These are phyloP conservation scores for Mormyrops boulengeri DNA, from an alignment of 2,797 vertebrate genomes.

Conservation along the genomic window DNA sequence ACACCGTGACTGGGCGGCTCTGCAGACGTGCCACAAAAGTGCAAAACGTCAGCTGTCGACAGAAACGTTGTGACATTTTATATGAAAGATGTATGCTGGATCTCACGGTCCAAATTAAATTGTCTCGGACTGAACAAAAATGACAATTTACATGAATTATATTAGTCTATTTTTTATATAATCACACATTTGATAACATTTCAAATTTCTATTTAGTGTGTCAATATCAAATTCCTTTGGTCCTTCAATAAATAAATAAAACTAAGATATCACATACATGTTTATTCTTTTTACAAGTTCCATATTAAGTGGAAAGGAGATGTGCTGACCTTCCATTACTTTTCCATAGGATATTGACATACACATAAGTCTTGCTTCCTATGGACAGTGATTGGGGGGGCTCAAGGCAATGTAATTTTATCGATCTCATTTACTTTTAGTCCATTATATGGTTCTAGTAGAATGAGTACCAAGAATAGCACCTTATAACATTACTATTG, in stretches of 20 bases:
- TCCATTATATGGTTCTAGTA: not conserved
- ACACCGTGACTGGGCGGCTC: not conserved
- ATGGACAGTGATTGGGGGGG: not conserved
- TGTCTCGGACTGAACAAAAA: conserved; percentile 39
- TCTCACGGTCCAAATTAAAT: conserved; percentile 27
- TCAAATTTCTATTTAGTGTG: conserved; percentile 70
- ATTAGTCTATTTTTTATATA: conserved; percentile 75
- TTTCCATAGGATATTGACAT: conserved; percentile 39
- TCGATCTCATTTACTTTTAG: conserved; percentile 26
- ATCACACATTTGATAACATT: conserved; percentile 72
- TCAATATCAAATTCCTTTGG: conserved; percentile 67
- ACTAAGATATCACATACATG: conserved; percentile 83
- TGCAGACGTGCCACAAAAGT: not conserved
- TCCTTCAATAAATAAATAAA: conserved; percentile 36
- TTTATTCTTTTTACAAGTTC: conserved; percentile 82
- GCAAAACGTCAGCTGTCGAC: conserved; percentile 7
- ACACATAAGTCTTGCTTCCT: not conserved
- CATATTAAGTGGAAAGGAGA: conserved; percentile 74
- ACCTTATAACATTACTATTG: not conserved
- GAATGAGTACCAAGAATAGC: conserved; percentile 23
- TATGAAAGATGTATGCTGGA: conserved; percentile 20
- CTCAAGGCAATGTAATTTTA: not conserved
- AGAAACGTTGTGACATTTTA: conserved; percentile 23
- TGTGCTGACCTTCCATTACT: conserved; percentile 43
- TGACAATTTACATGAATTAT: conserved; percentile 69